Base-by-base conservation (phyloP, 2,797 vertebrate species). In the Sebastes aleutianus region DNA sequence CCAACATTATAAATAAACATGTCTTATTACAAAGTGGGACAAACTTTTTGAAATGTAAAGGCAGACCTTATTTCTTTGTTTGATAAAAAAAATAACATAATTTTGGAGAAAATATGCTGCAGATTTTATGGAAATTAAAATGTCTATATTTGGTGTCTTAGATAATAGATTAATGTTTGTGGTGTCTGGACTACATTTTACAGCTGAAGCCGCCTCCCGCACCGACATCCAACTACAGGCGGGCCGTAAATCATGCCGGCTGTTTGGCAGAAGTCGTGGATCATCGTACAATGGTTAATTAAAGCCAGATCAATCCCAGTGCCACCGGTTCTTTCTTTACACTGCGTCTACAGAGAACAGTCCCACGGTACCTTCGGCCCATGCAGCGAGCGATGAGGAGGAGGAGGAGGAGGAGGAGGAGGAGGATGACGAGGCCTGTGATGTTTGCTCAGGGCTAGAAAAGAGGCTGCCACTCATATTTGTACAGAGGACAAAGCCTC, bases 391-490 rank as follows among this genome's bases (percentile, higher is more conserved):
- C 26, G 7, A 50, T 18, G 78, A 66, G 39, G 32, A 36, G 11
- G 34, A 12, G 39, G 39, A 39, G 13, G 36, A 12, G 39, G 39
- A 39, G 13, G 36, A 39, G 59, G 80, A 77, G 58, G 80, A 79
- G 34, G 54, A 83, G 54, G 76, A 74, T 16, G 78, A 78, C 20
- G 78, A 58, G 84, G 73, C 68, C 79, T 4, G 65, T 39, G 20
- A 73, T 86, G 85, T 91, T 91, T 88, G 83, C 87, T 85, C 70
- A 75, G 65, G 69, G 78, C 77, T 11, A 77, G 79, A 86, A 90
- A 72, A 87, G 80, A 86, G 59, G 56, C 85, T 90, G 92, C 79
- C 86, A 89, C 85, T 93, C 93, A 92, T 91, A 90, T 92, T 88
- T 90, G 86, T 66, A 80, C 77, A 85, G 89, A 86, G 83, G 76